These are phyloP conservation scores for Penelope pileata DNA, from an alignment of 2,113 vertebrate species.

Conservation along the genomic window DNA sequence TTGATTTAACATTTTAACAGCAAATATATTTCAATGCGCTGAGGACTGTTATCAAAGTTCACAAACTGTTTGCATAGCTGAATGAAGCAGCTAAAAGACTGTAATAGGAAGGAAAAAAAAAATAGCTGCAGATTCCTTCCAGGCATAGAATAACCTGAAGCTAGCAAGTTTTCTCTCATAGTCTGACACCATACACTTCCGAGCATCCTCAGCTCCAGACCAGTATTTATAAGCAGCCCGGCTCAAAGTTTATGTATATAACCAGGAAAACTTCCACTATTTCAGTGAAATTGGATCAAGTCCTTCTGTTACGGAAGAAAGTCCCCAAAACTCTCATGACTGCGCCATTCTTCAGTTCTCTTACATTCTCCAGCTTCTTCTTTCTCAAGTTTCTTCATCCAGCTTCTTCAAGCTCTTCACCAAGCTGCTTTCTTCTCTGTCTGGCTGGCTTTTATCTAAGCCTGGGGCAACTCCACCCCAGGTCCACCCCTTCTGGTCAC, in stretches of 20 bases:
- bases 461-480: too few species aligned
- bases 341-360: too few species aligned
- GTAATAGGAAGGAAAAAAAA: not conserved
- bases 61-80: constrained; percentile 29
- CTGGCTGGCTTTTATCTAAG: too few species aligned
- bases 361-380: too few species aligned
- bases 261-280: not conserved
- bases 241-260: not conserved
- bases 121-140: not conserved
- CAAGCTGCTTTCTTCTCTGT: too few species aligned
- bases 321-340: too few species aligned
- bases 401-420: too few species aligned
- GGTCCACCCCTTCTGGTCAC: too few species aligned
- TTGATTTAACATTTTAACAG: constrained; percentile 58
- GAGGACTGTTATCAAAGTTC: constrained; percentile 64
- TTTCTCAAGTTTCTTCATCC: too few species aligned
- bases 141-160: not conserved
- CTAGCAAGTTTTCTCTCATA: not conserved
- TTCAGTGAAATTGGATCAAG: not conserved
- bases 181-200: not conserved
- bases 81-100: not conserved
- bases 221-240: not conserved
- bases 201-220: not conserved
- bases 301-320: too few species aligned
- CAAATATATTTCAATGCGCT: constrained; percentile 58